Evolutionary conservation across 2,113 vertebrate genomes (phyloP), one percentile per base, ranked within the genome.

Genomic region (Neopipo cinnamomea): DNA sequence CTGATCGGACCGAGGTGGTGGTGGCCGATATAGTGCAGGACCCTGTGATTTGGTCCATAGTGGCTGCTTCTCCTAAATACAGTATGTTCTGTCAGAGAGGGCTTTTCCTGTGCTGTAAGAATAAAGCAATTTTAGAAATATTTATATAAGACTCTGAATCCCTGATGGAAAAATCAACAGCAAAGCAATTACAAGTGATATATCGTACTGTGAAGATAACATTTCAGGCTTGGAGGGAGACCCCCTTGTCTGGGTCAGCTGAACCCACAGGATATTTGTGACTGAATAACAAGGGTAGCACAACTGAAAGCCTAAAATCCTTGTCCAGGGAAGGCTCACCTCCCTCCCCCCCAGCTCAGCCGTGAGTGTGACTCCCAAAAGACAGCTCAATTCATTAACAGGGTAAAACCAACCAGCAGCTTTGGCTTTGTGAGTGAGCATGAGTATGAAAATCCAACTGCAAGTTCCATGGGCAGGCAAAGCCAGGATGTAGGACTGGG

Each of bases 1-100:
- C 21, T 18, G 25, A 65, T 52, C 3, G 2, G 28, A 70, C 7
- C 0, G 0, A 67, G 46, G 50, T 6, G 25, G 27, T 4, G 14
- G 56, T 76, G 92, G 55, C 68, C 47, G 37, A 12, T 58, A 19
- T 41, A 70, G 39, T 2, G 21, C 30, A 42, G 52, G 52, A 67
- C 20, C 27, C 67, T 7, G n/a, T 35, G 33, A 19, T 35, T 12
- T 16, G 49, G 42, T 80, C 56, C 15, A 37, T 6, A 24, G 50
- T 33, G 46, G 42, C 21, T 83, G 42, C 46, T 66, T 33, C 58
- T 93, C 63, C 55, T 44, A 76, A 23, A 42, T n/a, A 50, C 15
- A 15, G 11, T 7, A 11, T 8, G 9, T 44, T 55, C 58, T 53
- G 31, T 59, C 50, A 77, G 27, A 24, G 0, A 0, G 52, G 53